These are phyloP conservation scores for Leptopilina clavipes DNA, from an alignment of 1,140 invertebrate genomes.

Conservation along the genomic window DNA sequence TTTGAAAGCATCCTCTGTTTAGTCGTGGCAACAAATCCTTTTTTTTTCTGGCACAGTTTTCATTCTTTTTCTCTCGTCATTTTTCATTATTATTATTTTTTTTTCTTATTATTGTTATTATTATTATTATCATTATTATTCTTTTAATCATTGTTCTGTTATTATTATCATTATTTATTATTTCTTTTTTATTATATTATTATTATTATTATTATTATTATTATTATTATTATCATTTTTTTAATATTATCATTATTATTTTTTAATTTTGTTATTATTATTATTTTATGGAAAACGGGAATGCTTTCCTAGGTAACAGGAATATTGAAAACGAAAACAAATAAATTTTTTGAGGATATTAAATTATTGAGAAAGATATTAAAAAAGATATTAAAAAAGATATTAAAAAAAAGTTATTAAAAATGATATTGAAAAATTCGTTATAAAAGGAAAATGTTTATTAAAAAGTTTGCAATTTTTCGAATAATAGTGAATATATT, in stretches of 20 bases:
- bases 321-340: too few relatives aligned
- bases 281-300: too few relatives aligned
- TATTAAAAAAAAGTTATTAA: too few relatives aligned
- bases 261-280: too few relatives aligned
- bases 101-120: neutral
- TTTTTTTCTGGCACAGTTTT: constrained; percentile 26
- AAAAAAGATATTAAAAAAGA: too few relatives aligned
- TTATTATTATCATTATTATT: neutral
- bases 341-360: too few relatives aligned
- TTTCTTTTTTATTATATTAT: too few relatives aligned
- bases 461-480: neutral
- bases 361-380: too few relatives aligned
- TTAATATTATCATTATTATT: neutral
- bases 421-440: too few relatives aligned
- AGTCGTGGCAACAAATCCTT: constrained; percentile 36
- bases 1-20: constrained; percentile 72
- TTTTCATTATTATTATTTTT: too few relatives aligned
- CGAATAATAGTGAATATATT: constrained; percentile 40
- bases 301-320: too few relatives aligned
- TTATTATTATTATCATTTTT: neutral
- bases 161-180: neutral
- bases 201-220: neutral
- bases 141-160: neutral
- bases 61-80: neutral
- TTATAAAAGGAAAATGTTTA: too few relatives aligned